Evolutionary conservation across 2,113 vertebrate genomes (phyloP).

Genomic region (Ginglymostoma cirratum): DNA sequence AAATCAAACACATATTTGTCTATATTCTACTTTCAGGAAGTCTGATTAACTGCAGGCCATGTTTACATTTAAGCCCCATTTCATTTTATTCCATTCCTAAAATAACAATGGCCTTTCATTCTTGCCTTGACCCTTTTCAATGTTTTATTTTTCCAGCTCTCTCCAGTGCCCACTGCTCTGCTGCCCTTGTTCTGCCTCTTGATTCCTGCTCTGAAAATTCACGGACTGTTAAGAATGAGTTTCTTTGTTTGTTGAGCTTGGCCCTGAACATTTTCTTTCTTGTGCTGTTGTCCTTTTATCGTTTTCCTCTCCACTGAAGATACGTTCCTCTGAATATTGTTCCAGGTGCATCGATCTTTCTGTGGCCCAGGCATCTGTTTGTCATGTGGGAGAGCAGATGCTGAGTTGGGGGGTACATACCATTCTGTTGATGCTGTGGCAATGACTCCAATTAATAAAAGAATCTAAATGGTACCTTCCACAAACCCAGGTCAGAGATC

Average conservation of each 20-base stretch:
- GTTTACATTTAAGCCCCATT: slow-evolving; percentile 20
- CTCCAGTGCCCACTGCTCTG: not conserved
- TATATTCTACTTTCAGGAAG: not conserved
- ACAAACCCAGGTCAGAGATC: not conserved
- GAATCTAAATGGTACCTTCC: not conserved
- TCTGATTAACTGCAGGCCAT: not conserved
- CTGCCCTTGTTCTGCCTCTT: not conserved
- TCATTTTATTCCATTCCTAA: slow-evolving; percentile 14
- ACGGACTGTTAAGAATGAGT: not conserved
- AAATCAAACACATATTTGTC: not conserved
- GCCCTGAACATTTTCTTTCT: too few relatives aligned
- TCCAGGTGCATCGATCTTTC: not conserved
- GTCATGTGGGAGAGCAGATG: not conserved
- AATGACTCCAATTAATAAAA: not conserved
- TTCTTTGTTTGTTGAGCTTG: not conserved
- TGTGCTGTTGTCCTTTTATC: not conserved
- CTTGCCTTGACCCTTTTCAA: not conserved
- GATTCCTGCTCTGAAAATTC: not conserved
- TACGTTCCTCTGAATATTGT: not conserved
- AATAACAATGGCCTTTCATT: slow-evolving; percentile 12
- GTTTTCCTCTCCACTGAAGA: not conserved
- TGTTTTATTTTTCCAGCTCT: slow-evolving; percentile 26
- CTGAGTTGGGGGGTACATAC: not conserved
- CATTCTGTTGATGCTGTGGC: not conserved
- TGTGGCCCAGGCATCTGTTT: not conserved